Evolutionary conservation across 2,888 invertebrate genomes (phyloP), one percentile per base, ranked within the genome.

Genomic region (Shargacucullia verbasci): DNA sequence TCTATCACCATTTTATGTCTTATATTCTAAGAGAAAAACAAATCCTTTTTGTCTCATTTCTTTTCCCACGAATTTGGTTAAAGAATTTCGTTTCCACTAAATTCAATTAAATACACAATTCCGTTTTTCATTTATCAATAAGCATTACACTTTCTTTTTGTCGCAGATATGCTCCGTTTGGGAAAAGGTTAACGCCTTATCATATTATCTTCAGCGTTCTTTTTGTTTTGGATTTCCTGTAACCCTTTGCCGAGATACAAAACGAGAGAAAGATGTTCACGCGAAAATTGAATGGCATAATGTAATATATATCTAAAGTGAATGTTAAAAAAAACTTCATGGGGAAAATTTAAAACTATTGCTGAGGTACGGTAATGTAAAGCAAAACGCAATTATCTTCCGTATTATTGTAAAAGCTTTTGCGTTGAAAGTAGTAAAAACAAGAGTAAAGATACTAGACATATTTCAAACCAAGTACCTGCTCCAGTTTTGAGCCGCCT

Each of bases 391-490:
- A 73, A 65, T 71, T 67, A 71, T 58, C 12, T 58, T 48, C 27
- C 27, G 44, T 54, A 61, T 69, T 71, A 71, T 57, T 69, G 41
- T 76, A 48, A 76, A 71, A 73, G 77, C 66, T 70, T 76, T 70
- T 55, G 41, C 54, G 50, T 59, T 15, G 25, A 65, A 58, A 70
- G 45, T 49, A 45, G 48, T 46, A 45, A 63, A 67, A 66, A 68
- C 57, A 54, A 47, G 37, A 14, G 38, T 43, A 59, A 54, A 53
- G 31, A 58, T 55, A 60, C 50, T 47, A 43, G 47, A 68, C 41
- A 56, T 43, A 57, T 62, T 64, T 62, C 31, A 43, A 53, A 54
- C 44, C 48, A 61, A 67, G 55, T 52, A 65, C 46, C 59, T 53
- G 60, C 40, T 45, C 44, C 37, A 46, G 35, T 47, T 55, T 58